Conservation (phyloP, 2,888 invertebrate species). For the Rotaria macrura region DNA sequence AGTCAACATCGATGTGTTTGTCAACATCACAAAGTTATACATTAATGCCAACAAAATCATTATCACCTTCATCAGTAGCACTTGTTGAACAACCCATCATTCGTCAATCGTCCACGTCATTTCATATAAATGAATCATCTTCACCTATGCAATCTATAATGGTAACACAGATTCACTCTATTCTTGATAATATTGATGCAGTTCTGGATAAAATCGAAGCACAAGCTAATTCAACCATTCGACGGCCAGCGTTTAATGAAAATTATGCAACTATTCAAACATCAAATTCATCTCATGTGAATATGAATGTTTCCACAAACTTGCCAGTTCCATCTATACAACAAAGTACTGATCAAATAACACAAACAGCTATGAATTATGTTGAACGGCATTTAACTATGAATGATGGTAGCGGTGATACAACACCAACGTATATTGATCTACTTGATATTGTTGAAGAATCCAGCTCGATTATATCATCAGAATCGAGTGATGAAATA, state of each 20-base stretch:
- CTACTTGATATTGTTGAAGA: neutral
- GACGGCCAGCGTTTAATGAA: neutral
- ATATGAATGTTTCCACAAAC: neutral
- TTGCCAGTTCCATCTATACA: neutral
- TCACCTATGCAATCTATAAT: neutral
- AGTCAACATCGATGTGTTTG: neutral
- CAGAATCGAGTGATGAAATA: neutral
- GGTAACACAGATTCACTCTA: neutral
- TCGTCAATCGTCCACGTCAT: neutral
- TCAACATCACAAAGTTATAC: neutral
- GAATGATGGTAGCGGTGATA: neutral
- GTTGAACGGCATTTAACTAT: neutral
- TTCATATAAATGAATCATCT: neutral
- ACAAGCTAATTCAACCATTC: neutral
- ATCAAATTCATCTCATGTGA: neutral
- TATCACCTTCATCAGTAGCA: neutral
- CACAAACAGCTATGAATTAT: neutral
- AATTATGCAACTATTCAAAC: neutral
- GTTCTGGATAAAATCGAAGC: constrained; percentile 7
- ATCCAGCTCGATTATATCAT: neutral
- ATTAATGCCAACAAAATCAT: neutral
- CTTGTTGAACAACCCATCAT: neutral
- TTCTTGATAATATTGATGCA: constrained; percentile 5
- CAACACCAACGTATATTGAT: neutral
- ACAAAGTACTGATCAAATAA: neutral